A percentile compares a stretch with the other conserved stretches of the same genome.
phyloP scores from a whole-genome alignment of 2,888 invertebrate species.

The Syritta pipiens region DNA sequence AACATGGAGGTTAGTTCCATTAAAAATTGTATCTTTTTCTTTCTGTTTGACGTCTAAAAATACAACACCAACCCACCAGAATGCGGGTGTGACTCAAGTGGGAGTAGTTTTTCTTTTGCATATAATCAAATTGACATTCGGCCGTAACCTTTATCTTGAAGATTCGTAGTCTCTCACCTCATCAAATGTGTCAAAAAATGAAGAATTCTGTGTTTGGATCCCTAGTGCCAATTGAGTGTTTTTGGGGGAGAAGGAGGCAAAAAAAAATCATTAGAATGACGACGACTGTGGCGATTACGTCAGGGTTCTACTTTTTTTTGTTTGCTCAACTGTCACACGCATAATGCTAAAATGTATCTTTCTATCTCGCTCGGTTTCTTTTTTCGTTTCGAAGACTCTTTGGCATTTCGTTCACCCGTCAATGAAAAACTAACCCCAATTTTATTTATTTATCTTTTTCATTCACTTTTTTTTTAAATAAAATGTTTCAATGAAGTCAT shows the following conservation, averaged over 20 bases:
- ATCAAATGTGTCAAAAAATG: constrained; percentile 25
- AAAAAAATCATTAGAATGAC: constrained; percentile 46
- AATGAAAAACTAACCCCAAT: constrained; percentile 50
- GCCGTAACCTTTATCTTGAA: constrained; percentile 60
- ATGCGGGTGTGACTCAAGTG: constrained; percentile 63
- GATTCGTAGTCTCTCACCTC: constrained; percentile 1
- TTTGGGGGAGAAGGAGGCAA: neutral
- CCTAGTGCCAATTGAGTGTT: too few relatives aligned
- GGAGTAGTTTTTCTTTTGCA: constrained; percentile 36
- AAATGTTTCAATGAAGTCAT: constrained; percentile 51
- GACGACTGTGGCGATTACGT: constrained; percentile 52
- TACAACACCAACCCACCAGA: constrained; percentile 46
- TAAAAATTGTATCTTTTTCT: constrained; percentile 18
- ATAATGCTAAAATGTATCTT: constrained; percentile 7
- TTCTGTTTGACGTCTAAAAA: constrained; percentile 51
- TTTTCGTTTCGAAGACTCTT: constrained; percentile 2
- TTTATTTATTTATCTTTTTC: constrained; percentile 21
- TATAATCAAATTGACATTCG: constrained; percentile 63
- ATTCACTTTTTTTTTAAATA: constrained; percentile 11
- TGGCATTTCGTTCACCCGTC: constrained; percentile 45
- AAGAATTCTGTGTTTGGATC: too few relatives aligned
- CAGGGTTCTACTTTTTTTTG: constrained; percentile 32
- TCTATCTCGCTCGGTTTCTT: constrained; percentile 44
- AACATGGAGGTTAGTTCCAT: constrained; percentile 62
- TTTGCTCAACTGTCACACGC: constrained; percentile 56